phyloP scores from a whole-genome alignment of 1,140 invertebrate species.

The Cataglyphis hispanica region DNA sequence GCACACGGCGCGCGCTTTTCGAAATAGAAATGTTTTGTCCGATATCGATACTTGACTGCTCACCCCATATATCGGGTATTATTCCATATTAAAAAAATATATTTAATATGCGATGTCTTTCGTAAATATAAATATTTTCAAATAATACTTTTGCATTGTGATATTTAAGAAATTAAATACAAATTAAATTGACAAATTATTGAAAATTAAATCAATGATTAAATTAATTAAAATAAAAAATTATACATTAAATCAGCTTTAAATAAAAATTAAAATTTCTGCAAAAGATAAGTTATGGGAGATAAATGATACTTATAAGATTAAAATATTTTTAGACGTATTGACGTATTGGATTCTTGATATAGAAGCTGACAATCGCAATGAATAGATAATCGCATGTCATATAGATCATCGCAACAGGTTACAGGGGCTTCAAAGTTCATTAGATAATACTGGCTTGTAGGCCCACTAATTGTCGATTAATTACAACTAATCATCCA shows the following conservation, averaged over 20 bases:
- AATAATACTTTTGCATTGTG: not conserved
- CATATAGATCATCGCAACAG: slow-evolving; percentile 58
- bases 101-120: not conserved
- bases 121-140: not conserved
- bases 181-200: not conserved
- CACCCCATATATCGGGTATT: too few relatives aligned
- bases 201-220: not conserved
- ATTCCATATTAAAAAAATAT: not conserved
- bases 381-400: not conserved
- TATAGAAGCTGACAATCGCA: not conserved
- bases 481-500: slow-evolving; percentile 73
- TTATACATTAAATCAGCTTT: not conserved
- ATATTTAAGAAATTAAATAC: slow-evolving; percentile 13
- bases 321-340: not conserved
- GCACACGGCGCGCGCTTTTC: slow-evolving; percentile 24
- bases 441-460: slow-evolving; percentile 49
- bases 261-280: not conserved
- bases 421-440: slow-evolving; percentile 56
- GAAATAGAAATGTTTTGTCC: not conserved
- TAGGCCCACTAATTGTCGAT: slow-evolving; percentile 66
- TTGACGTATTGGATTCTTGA: not conserved
- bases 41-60: not conserved
- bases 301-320: not conserved
- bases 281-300: not conserved
- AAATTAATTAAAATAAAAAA: not conserved